Base-by-base conservation (phyloP, 2,113 vertebrate species). In the Spheniscus mendiculus region DNA sequence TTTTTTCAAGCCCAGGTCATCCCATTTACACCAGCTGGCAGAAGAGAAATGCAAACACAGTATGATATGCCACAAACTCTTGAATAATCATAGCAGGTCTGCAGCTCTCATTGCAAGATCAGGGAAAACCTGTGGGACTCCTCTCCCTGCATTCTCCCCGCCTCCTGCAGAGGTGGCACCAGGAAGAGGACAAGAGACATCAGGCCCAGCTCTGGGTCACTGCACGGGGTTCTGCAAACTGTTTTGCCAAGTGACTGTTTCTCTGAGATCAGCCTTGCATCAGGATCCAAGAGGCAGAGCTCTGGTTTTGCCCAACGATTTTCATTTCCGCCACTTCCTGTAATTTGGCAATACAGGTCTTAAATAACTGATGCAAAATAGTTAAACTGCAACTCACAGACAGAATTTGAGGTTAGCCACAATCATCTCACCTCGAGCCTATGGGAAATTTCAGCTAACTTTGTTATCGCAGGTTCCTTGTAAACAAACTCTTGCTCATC, bases 401-500 rank as follows among this genome's bases (percentile, higher is more conserved):
- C 55, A 53, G 18, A 69, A 69, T 7, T 49, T 49, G 52, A 67
- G 74, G n/a, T 49, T 45, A 36, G n/a, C 36, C 40, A 21, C 32
- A 13, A 81, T 2, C 92, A 88, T 62, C 93, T 98, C 98, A 99
- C 99, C 99, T 99, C 99, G 3, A 99, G 98, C 82, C 99, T 98
- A 97, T 99, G 99, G 61, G 99, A 99, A 91, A 99, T 99, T 94
- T 99, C 99, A 26, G 99, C 99, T 88, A 99, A 94, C 96, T 99
- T 99, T 13, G 99, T 99, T 98, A 99, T 99, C 7, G 99, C 99
- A 0, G 99, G 99, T 71, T 99, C 99, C 97, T 99, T 99, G 98
- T 99, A 99, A 69, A 99, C 99, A 98, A 99, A 99, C 97, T 99
- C 99, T 93, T 99, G 99, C 97, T 99, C 99, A 93, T 99, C 99